Base-by-base conservation (phyloP, 2,888 invertebrate genomes). In the Chrysolina oricalcia region DNA sequence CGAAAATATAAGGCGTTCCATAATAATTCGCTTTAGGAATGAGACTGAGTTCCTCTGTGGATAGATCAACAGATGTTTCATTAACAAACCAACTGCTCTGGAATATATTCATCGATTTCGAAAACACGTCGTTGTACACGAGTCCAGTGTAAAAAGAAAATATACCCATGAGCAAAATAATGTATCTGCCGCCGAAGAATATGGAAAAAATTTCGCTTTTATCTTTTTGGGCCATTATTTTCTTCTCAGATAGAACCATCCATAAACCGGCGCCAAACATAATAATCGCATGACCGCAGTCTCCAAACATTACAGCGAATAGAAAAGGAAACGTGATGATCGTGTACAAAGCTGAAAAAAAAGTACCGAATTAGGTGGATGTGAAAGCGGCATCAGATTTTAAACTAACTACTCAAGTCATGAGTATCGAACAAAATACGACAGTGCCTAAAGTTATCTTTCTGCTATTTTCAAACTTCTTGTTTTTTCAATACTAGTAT, bases 221-320 rank as follows among this genome's bases (percentile, higher is more conserved):
- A 13, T 92, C 91, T 82, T 94, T 95, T 85, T 93, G 92, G 6
- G 91, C 91, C n/a, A 90, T 87, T 70, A 98, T 90, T 70, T 93
- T 91, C 76, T 94, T 95, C 88, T 98, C 98, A 78, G 91, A 92
- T 53, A 94, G 78, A 23, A 96, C 93, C 94, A 98, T 93, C 92
- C 93, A 97, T 0, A 90, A 89, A 0, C 94, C 97, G 86, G 97
- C 96, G 17, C 94, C 80, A 5, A 94, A 90, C 93, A 98, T 93
- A 79, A 98, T 93, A 15, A 94, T 53, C 1, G 97, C 98, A 89
- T 98, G 98, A 13, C 98, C 98, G 85, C 94, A 90, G 88, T 98
- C 98, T 21, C 98, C 98, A 89, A 98, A 98, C 98, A 98, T 98
- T 83, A 98, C 93, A 64, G 96, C 97, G 89, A 98, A 98, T 56